Evolutionary conservation across 2,113 vertebrate genomes (phyloP), one percentile per base, ranked within the genome.

Genomic region (Oxyruncus cristatus): DNA sequence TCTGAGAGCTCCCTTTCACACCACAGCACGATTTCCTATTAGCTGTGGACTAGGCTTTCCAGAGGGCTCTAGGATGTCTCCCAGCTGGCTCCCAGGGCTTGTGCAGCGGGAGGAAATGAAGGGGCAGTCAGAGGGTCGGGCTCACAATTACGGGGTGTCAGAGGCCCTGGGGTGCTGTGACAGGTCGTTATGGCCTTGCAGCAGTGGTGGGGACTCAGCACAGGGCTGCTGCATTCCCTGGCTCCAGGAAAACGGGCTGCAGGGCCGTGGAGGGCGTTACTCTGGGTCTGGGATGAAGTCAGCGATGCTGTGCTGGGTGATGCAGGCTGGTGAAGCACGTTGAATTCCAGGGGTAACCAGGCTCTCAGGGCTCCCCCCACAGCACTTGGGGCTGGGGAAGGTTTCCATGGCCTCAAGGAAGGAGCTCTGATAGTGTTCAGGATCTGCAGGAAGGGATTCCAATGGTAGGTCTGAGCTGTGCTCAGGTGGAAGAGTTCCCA

Each of bases 41-140:
- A 89, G 83, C 35, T 58, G 67, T 50, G 46, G 79, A 88, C 46
- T 23, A 63, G 92, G 49, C 67, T 95, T 72, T 79, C 83, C 83
- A 33, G 86, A 71, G 79, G 18, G 83, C 89, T 89, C 67, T n/a
- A 12, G 84, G 90, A 73, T 80, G 85, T 86, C 75, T 82, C 33
- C 89, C 94, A 68, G 93, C 95, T 90, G 76, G 30, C 81, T 77
- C 56, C 97, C 94, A 92, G 83, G 90, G 56, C 94, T 65, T 50
- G 80, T 81, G 83, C 76, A 92, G 91, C 21, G 37, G 86, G 95
- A 81, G 70, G 76, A 85, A 80, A 80, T 93, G 91, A 94, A 86
- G 83, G 82, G 79, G 50, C 21, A 9, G 92, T 90, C 94, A 95
- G 94, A 97, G 96, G 95, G 96, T 91, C 89, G 79, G 78, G 90